Conservation (phyloP, 2,797 vertebrate species). For the Trachurus trachurus region DNA sequence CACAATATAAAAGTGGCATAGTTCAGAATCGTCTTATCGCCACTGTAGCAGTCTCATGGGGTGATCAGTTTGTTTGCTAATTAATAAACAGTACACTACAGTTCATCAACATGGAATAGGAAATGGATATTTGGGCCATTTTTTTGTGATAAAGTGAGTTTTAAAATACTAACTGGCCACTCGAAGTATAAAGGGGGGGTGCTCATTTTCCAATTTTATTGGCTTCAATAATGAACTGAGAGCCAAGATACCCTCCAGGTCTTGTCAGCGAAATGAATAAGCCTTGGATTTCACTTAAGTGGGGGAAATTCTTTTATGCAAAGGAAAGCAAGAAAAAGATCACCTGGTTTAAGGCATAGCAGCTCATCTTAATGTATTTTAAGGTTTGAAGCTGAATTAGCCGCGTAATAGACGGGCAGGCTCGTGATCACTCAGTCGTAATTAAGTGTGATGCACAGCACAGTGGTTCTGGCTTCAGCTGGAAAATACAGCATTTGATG, state of each 20-base stretch:
- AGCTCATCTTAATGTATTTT: not conserved
- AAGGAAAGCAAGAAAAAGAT: not conserved
- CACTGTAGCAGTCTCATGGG: too few species aligned
- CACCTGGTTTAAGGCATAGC: too few species aligned
- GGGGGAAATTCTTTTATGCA: not conserved
- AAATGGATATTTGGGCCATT: too few species aligned
- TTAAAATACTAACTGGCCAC: not conserved
- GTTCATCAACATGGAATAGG: too few species aligned
- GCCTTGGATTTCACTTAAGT: not conserved
- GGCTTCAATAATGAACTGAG: slow-evolving; percentile 8
- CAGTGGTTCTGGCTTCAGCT: not conserved
- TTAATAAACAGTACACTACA: too few species aligned
- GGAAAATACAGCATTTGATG: not conserved
- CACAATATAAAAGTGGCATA: not conserved
- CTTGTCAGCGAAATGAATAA: slow-evolving; percentile 11
- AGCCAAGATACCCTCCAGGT: not conserved
- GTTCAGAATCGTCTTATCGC: not conserved
- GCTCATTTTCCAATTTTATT: not conserved
- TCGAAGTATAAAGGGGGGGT: not conserved
- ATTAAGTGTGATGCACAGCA: not conserved
- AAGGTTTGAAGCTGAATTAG: not conserved
- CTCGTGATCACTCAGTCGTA: slow-evolving; percentile 1
- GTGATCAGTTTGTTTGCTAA: too few species aligned
- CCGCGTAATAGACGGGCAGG: not conserved
- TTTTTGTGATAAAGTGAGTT: not conserved